Evolutionary conservation across 2,113 vertebrate genomes (phyloP).

Genomic region (Salvelinus namaycush): DNA sequence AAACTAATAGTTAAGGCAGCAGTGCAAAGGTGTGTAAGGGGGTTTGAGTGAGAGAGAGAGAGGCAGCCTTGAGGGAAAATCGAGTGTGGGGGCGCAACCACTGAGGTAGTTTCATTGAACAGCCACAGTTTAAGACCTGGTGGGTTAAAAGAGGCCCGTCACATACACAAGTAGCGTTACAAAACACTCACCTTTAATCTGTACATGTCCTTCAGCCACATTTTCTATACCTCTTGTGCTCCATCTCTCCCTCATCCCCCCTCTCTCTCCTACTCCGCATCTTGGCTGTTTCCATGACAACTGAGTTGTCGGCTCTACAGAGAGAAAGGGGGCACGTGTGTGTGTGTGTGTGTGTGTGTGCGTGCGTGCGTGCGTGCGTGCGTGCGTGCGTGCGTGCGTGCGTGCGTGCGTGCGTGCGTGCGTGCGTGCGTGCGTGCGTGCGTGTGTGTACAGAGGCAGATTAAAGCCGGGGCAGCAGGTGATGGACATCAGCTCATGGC

Average conservation of each 20-base stretch:
- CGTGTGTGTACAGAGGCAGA: background rate
- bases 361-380: too few relatives aligned
- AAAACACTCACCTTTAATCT: constrained; percentile 37
- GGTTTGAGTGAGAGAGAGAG: constrained; percentile 1
- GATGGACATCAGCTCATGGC: constrained; percentile 57
- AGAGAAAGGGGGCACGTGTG: constrained; percentile 32
- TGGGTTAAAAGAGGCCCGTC: constrained; percentile 7
- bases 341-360: too few relatives aligned
- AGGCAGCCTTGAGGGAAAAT: constrained; percentile 6
- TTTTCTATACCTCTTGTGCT: constrained; percentile 48
- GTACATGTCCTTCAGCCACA: constrained; percentile 57
- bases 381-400: too few relatives aligned
- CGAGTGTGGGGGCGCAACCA: background rate
- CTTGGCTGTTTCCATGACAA: constrained; percentile 76
- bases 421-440: too few relatives aligned
- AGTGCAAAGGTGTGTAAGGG: constrained; percentile 23
- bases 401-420: background rate
- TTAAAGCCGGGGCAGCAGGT: constrained; percentile 54
- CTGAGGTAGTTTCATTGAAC: background rate
- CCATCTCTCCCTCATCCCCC: constrained; percentile 13
- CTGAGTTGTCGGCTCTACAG: constrained; percentile 57
- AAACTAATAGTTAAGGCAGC: constrained; percentile 4
- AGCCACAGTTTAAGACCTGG: background rate
- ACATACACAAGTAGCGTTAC: constrained; percentile 26
- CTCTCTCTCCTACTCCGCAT: constrained; percentile 62